Conservation (phyloP, 2,113 vertebrate genomes). For the Acrocephalus kingi region DNA sequence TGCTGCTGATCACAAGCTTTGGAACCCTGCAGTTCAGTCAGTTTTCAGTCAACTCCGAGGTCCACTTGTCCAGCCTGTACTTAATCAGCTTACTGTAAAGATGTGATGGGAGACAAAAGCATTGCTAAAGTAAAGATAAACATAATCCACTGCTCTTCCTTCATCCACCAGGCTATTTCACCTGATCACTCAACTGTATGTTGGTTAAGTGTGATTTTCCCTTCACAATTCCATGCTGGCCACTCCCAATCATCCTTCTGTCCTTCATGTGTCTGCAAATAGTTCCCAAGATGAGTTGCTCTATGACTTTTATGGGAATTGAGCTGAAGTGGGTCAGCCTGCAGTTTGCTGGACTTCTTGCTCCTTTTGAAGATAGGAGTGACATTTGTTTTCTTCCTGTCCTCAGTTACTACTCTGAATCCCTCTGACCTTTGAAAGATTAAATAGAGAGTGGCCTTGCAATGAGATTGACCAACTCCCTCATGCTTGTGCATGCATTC, state of each 20-base stretch:
- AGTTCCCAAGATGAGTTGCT: not conserved
- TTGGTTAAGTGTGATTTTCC: not conserved
- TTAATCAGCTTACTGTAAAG: not conserved
- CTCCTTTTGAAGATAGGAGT: not conserved
- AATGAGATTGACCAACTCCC: not conserved
- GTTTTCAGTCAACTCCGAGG: not conserved
- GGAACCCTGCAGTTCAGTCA: not conserved
- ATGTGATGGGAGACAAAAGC: not conserved
- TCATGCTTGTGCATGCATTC: not conserved
- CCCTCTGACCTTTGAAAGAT: not conserved
- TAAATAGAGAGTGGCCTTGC: not conserved
- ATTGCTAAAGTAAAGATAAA: not conserved
- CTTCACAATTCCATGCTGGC: not conserved
- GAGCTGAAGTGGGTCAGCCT: not conserved
- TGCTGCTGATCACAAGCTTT: not conserved
- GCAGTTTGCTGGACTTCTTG: not conserved
- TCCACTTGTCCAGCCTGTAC: not conserved
- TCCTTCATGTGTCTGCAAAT: not conserved
- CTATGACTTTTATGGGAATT: not conserved
- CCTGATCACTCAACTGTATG: not conserved
- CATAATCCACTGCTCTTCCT: not conserved
- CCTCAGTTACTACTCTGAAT: not conserved
- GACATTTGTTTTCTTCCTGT: not conserved
- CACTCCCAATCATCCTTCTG: not conserved
- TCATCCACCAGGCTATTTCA: not conserved